Base-by-base conservation (phyloP, 1,140 invertebrate species). In the Glossosoma conforme region DNA sequence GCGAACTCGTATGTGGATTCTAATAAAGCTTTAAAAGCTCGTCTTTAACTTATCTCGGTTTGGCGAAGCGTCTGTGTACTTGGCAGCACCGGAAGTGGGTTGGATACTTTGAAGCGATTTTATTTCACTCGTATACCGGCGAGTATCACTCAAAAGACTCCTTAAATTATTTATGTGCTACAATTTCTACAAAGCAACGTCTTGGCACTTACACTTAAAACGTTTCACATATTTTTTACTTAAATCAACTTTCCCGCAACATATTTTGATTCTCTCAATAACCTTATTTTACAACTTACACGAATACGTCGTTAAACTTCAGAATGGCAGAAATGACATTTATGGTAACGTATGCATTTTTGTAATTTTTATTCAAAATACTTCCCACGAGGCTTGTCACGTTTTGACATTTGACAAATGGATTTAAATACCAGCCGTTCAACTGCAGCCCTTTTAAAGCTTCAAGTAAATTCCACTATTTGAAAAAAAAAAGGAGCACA, bases 11-110 rank as follows among this genome's bases (percentile, higher is more conserved):
- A 43, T 38, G 50, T 21, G 42, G 42, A 52, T 52, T 33, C 24
- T 52, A 52, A 52, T 45, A 52, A 52, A 52, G 42, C 50, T 44
- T 37, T 52, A 52, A 52, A 45, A 52, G 50, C 50, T 52, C 50
- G 42, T 51, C 32, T 52, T 45, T 52, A 45, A 52, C 50, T 52
- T 52, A 52, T 52, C 50, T 52, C 43, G 33, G 50, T 44, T 45
- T 52, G 25, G 42, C 33, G 22, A 24, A 44, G 28, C 42, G 42
- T 44, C 42, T 28, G 50, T 22, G 25, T 43, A 43, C 41, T 44
- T 51, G 47, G 20, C 36, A 20, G 36, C 35, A 44, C 44, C 40
- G 40, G 30, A 44, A 25, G 40, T 43, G 41, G 48, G 25, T 51
- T 8, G 25, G 6, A 28, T 8, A 41, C 38, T 44, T 44, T 44